A percentile compares a stretch with the other conserved stretches of the same genome.
Evolutionary conservation across 2,888 invertebrate species (phyloP).

Genomic region (Tolmerus cingulatus): DNA sequence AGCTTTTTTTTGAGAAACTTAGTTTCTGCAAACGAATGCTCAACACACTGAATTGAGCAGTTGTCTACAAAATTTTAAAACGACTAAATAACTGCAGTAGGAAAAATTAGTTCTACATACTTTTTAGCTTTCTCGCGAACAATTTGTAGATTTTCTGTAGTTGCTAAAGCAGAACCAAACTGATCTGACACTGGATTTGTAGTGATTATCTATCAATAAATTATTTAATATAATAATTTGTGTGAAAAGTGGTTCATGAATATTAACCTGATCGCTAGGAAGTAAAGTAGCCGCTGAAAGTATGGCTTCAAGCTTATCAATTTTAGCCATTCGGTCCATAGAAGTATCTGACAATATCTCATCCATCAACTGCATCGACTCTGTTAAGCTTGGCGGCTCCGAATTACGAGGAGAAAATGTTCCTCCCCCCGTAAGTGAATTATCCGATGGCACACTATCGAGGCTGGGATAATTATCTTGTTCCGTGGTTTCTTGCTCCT

Average conservation of each 20-base stretch:
- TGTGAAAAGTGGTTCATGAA: background rate
- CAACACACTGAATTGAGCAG: background rate
- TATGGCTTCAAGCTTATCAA: conserved; percentile 86
- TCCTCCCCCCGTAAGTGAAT: conserved; percentile 68
- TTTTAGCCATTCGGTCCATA: conserved; percentile 85
- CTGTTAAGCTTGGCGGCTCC: conserved; percentile 82
- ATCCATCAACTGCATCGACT: conserved; percentile 90
- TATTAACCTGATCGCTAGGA: conserved; percentile 67
- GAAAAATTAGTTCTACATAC: conserved; percentile 52
- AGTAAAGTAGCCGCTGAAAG: conserved; percentile 80
- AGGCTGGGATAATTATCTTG: conserved; percentile 80
- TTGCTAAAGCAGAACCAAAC: conserved; percentile 58
- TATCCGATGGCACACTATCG: conserved; percentile 81
- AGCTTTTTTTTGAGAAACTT: background rate
- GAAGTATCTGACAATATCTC: conserved; percentile 82
- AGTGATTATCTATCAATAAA: conserved; percentile 56
- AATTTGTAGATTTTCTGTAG: conserved; percentile 62
- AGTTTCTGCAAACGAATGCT: background rate
- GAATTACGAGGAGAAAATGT: conserved; percentile 78
- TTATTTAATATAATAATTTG: background rate
- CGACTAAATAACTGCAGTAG: background rate
- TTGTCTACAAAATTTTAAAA: background rate
- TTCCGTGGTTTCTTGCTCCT: conserved; percentile 74
- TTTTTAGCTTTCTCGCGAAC: conserved; percentile 61
- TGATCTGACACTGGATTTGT: conserved; percentile 59